phyloP scores from a whole-genome alignment of 2,113 vertebrate species.

The Morone chrysops region DNA sequence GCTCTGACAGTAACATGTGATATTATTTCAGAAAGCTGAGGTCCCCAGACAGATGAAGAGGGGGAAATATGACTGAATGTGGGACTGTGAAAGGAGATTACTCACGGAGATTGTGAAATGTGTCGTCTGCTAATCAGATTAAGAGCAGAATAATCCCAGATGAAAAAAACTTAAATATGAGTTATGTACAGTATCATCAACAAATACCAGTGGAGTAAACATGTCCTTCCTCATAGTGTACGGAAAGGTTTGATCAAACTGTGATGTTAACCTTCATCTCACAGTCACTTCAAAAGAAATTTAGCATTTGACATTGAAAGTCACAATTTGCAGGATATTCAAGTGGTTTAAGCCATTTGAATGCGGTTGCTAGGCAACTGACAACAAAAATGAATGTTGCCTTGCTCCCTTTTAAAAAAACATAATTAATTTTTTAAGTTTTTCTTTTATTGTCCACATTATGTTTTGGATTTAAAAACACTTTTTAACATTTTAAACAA shows the following conservation, averaged over 20 bases:
- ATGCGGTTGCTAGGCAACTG: neutral
- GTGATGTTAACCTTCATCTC: neutral
- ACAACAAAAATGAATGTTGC: neutral
- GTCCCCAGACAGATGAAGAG: slow-evolving; percentile 52
- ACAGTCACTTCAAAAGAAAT: slow-evolving; percentile 3
- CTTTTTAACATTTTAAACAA: too few species aligned
- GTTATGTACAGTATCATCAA: slow-evolving; percentile 27
- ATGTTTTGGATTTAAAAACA: neutral
- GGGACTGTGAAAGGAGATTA: slow-evolving; percentile 68
- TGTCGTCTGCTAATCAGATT: slow-evolving; percentile 76
- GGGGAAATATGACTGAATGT: slow-evolving; percentile 51
- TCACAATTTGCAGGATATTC: slow-evolving; percentile 9
- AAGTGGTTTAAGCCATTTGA: slow-evolving; percentile 3
- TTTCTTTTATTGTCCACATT: neutral
- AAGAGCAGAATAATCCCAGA: slow-evolving; percentile 60
- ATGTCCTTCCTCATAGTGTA: slow-evolving; percentile 10
- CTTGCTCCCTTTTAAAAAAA: neutral
- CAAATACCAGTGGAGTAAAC: slow-evolving; percentile 35
- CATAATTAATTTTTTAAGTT: neutral
- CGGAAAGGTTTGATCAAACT: neutral
- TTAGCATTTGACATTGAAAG: neutral
- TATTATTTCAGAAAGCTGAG: slow-evolving; percentile 56
- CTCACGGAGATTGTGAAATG: slow-evolving; percentile 68
- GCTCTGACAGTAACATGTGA: slow-evolving; percentile 59
- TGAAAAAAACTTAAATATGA: slow-evolving; percentile 31